These are phyloP conservation scores for Achatina immaculata DNA, from an alignment of 1,140 invertebrate genomes.

Conservation along the genomic window DNA sequence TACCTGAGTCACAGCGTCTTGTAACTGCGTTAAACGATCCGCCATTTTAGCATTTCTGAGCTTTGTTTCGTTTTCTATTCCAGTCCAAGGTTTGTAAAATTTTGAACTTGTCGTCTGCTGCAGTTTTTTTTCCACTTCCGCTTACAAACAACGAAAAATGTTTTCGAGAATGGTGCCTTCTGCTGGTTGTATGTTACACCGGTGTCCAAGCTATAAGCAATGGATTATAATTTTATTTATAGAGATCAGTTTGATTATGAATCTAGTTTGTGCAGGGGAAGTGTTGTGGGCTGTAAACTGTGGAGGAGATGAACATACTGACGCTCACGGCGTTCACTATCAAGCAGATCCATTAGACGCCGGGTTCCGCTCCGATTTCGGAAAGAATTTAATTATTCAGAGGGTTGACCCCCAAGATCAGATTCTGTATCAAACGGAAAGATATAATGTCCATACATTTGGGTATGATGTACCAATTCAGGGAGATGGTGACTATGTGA, in stretches of 20 bases:
- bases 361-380: constrained; percentile 69
- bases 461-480: constrained; percentile 68
- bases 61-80: too few species aligned
- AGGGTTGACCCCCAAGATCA: constrained; percentile 68
- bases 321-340: constrained; percentile 68
- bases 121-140: background rate
- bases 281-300: constrained; percentile 70
- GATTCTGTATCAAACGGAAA: constrained; percentile 70
- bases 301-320: constrained; percentile 67
- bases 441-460: constrained; percentile 69
- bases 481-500: constrained; percentile 69
- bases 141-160: too few species aligned
- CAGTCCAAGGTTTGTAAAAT: background rate
- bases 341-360: constrained; percentile 58
- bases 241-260: constrained; percentile 45
- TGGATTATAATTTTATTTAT: constrained; percentile 16
- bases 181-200: background rate
- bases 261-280: constrained; percentile 50
- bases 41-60: constrained; percentile 79
- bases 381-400: constrained; percentile 66
- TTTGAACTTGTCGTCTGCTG: background rate
- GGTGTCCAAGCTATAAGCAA: background rate
- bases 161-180: background rate
- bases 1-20: constrained; percentile 97
- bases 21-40: constrained; percentile 94